phyloP scores from a whole-genome alignment of 35 echinoderm and acorn worm species.

The Ophioderma brevispina region DNA sequence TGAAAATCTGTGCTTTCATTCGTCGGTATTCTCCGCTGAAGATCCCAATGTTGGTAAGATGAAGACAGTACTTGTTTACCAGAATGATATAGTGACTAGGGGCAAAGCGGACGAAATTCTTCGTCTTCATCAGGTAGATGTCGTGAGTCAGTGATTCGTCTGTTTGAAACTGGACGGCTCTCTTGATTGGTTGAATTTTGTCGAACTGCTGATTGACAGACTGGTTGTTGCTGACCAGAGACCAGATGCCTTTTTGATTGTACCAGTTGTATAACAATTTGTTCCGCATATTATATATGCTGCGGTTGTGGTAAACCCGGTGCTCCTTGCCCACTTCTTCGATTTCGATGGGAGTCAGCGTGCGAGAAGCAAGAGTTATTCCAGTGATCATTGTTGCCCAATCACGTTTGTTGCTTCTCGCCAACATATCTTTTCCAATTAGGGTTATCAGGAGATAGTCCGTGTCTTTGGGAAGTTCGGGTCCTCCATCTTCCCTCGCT shows the following conservation, averaged over 20 bases:
- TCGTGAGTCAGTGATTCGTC: background rate
- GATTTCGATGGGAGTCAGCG: background rate
- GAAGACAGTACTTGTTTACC: background rate
- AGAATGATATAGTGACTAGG: background rate
- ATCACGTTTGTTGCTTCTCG: background rate
- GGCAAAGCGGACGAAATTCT: background rate
- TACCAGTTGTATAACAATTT: too few species aligned
- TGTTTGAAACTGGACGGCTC: background rate
- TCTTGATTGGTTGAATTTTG: background rate
- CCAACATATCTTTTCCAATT: background rate
- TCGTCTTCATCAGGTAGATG: background rate
- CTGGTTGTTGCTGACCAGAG: too few species aligned
- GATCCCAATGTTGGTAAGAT: background rate
- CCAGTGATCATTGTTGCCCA: background rate
- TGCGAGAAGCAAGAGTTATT: background rate
- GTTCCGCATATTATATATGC: too few species aligned
- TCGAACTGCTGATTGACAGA: background rate
- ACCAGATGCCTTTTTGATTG: too few species aligned
- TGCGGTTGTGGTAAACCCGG: too few species aligned
- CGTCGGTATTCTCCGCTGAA: background rate
- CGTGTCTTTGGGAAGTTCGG: background rate
- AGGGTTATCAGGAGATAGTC: background rate
- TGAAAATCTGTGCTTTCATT: background rate
- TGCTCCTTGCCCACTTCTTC: background rate
- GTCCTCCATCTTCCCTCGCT: background rate